phyloP scores from a whole-genome alignment of 2,113 vertebrate species.

The Pandion haliaetus region DNA sequence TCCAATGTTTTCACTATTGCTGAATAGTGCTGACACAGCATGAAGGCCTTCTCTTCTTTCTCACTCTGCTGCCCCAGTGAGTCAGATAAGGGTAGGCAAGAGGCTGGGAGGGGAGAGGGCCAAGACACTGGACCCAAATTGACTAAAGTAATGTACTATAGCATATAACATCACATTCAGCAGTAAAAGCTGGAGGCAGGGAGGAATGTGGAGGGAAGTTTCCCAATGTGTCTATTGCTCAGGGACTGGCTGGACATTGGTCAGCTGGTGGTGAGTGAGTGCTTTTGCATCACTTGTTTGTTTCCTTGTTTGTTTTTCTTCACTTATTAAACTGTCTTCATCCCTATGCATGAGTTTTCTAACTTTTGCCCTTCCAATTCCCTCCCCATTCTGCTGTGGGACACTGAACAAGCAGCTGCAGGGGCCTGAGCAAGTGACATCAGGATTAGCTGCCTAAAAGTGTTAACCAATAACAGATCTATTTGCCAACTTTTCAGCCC shows the following conservation, averaged over 20 bases:
- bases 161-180: rapidly evolving
- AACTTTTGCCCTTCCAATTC: not conserved
- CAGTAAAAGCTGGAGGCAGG: not conserved
- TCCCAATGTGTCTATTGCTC: not conserved
- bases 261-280: not conserved
- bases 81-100: not conserved
- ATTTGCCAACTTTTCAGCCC: not conserved
- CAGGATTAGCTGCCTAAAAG: not conserved
- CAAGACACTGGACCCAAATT: not conserved
- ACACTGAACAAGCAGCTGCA: not conserved
- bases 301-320: not conserved
- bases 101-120: not conserved
- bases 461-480: not conserved
- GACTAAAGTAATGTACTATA: not conserved
- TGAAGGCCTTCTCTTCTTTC: not conserved
- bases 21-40: not conserved
- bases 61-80: not conserved
- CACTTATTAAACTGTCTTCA: not conserved
- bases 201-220: rapidly evolving
- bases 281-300: not conserved
- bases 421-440: not conserved
- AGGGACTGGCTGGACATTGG: not conserved
- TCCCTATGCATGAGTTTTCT: not conserved
- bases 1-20: rapidly evolving
- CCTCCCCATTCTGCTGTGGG: not conserved